A percentile compares a stretch with the other conserved stretches of the same genome.
These are phyloP conservation scores for Eudemis profundana DNA, from an alignment of 2,888 invertebrate genomes.

Conservation along the genomic window DNA sequence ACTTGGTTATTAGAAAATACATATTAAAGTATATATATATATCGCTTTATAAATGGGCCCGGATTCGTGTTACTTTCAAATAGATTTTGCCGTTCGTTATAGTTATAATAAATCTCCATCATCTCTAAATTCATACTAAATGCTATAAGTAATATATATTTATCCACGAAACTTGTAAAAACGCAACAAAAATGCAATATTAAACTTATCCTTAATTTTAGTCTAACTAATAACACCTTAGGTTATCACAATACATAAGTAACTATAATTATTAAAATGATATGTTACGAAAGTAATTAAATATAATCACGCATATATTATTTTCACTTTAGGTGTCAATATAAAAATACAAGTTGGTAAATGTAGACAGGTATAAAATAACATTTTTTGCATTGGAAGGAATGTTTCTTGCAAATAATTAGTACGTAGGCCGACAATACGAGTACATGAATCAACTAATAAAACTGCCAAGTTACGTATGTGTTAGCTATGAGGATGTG, in stretches of 20 bases:
- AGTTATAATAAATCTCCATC: conserved; percentile 8
- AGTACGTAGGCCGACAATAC: conserved; percentile 20
- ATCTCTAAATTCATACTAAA: conserved; percentile 16
- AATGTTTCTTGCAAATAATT: conserved; percentile 36
- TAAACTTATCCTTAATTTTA: conserved; percentile 37
- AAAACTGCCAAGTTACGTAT: neutral
- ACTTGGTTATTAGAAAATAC: conserved; percentile 37
- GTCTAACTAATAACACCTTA: conserved; percentile 42
- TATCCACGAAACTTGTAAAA: conserved; percentile 38
- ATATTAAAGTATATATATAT: conserved; percentile 38
- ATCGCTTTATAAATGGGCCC: conserved; percentile 42
- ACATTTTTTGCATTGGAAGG: conserved; percentile 35
- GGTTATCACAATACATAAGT: conserved; percentile 42
- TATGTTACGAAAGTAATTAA: conserved; percentile 45
- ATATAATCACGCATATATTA: conserved; percentile 36
- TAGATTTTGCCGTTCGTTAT: conserved; percentile 28
- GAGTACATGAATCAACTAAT: conserved; percentile 1
- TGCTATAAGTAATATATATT: conserved; percentile 32
- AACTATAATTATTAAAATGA: conserved; percentile 43
- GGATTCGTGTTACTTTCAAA: conserved; percentile 33
- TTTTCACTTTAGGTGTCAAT: conserved; percentile 38
- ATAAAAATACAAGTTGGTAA: conserved; percentile 39
- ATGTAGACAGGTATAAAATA: conserved; percentile 41
- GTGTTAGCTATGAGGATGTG: conserved; percentile 8
- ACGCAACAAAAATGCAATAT: conserved; percentile 37